Evolutionary conservation across 2,113 vertebrate genomes (phyloP).

Genomic region (Alethe castanea): DNA sequence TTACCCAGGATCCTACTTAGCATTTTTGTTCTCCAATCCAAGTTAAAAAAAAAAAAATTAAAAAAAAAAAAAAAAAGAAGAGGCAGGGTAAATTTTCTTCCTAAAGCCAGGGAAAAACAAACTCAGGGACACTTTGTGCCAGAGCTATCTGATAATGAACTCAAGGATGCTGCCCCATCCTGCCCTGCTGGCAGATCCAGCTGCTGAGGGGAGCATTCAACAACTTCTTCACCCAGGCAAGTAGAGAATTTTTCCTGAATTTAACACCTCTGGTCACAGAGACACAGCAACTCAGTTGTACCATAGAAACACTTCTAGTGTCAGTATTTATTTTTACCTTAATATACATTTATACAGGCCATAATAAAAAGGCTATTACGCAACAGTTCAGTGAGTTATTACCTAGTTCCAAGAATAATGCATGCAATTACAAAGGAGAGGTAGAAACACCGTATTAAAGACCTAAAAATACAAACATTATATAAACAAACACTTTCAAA

Average conservation of each 20-base stretch:
- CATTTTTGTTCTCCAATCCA: neutral
- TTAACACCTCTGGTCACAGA: neutral
- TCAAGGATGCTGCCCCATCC: neutral
- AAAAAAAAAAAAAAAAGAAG: neutral
- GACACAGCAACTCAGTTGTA: neutral
- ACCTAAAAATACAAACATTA: constrained; percentile 82
- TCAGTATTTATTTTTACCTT: constrained; percentile 80
- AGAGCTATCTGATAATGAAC: neutral
- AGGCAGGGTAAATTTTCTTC: neutral
- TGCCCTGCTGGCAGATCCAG: neutral
- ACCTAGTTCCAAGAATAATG: constrained; percentile 77
- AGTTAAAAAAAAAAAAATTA: neutral
- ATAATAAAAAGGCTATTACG: constrained; percentile 80
- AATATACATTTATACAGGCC: constrained; percentile 82
- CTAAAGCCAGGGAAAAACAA: neutral
- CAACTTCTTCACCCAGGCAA: neutral
- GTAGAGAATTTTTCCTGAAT: neutral
- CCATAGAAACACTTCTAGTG: constrained; percentile 69
- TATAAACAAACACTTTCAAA: constrained; percentile 84
- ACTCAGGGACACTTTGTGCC: neutral
- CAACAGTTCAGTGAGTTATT: constrained; percentile 76
- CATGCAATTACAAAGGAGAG: constrained; percentile 87
- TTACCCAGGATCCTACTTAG: neutral
- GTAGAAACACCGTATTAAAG: constrained; percentile 88
- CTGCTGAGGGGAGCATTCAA: neutral